Evolutionary conservation across 1,140 invertebrate species (phyloP).

Genomic region (Halesus radiatus): DNA sequence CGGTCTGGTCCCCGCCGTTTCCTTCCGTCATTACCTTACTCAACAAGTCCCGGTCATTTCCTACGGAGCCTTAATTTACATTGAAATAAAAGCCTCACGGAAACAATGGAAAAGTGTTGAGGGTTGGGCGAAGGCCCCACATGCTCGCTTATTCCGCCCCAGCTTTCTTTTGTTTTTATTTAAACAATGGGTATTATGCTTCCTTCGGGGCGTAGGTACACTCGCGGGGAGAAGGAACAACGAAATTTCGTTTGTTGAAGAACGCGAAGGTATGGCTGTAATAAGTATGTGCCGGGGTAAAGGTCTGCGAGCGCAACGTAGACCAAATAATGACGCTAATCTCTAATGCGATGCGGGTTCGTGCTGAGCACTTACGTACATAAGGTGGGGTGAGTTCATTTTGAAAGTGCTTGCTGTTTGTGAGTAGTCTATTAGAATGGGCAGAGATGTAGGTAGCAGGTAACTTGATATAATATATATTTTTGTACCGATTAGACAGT

Average conservation of each 20-base stretch:
- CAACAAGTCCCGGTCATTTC: conserved; percentile 49
- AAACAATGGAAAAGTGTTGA: not conserved
- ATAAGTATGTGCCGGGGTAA: not conserved
- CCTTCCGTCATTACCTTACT: conserved; percentile 53
- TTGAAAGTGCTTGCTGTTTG: too few relatives aligned
- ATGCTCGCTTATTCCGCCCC: not conserved
- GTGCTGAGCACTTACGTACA: too few relatives aligned
- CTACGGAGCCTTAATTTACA: conserved; percentile 46
- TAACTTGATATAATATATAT: too few relatives aligned
- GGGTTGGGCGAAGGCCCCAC: not conserved
- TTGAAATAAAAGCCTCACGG: conserved; percentile 44
- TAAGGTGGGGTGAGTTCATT: too few relatives aligned
- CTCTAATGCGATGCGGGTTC: too few relatives aligned
- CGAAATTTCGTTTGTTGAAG: too few relatives aligned
- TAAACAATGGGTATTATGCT: not conserved
- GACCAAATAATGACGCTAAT: too few relatives aligned
- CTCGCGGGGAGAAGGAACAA: not conserved
- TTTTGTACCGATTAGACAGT: too few relatives aligned
- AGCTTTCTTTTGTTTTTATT: conserved; percentile 13
- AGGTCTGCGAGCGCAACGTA: too few relatives aligned
- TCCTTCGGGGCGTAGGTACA: not conserved
- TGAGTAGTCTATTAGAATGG: too few relatives aligned
- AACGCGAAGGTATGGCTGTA: too few relatives aligned
- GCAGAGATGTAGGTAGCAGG: too few relatives aligned
- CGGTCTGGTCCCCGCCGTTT: conserved; percentile 24